A percentile compares a stretch with the other conserved stretches of the same genome.
Evolutionary conservation across 2,797 vertebrate species (phyloP).

Genomic region (Balearica regulorum): DNA sequence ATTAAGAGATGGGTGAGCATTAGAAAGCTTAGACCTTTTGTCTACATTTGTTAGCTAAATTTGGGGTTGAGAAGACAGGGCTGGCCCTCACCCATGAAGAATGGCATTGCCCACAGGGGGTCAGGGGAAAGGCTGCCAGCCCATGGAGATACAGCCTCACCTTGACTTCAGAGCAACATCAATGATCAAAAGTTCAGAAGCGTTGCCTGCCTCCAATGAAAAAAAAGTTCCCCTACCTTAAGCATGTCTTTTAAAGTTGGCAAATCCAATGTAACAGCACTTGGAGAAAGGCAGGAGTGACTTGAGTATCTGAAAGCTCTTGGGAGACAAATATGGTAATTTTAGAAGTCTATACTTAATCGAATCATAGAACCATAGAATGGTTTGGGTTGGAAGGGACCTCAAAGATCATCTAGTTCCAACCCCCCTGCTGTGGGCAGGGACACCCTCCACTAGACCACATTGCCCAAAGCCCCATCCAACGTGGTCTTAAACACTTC

Average conservation of each 20-base stretch:
- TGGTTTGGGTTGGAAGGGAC: too few species aligned
- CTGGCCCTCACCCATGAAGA: neutral
- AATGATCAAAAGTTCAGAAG: neutral
- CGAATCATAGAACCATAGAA: too few species aligned
- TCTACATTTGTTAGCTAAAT: neutral
- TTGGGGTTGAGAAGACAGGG: neutral
- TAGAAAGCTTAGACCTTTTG: neutral
- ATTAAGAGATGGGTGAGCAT: neutral
- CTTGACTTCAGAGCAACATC: neutral
- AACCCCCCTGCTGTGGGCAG: too few species aligned
- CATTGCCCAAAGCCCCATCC: too few species aligned
- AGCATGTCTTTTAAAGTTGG: neutral
- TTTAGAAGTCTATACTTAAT: neutral
- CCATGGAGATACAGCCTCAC: neutral
- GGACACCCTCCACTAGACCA: too few species aligned
- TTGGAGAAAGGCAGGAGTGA: neutral
- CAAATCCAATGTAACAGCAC: neutral
- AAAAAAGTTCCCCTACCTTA: neutral
- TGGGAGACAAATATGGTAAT: neutral
- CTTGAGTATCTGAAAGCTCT: neutral
- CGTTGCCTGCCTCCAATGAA: neutral
- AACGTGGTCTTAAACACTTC: too few species aligned
- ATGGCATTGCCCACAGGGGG: neutral
- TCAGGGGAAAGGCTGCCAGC: neutral
- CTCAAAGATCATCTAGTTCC: too few species aligned